These are phyloP conservation scores for Phalacrocorax carbo DNA, from an alignment of 2,113 vertebrate species.

Conservation along the genomic window DNA sequence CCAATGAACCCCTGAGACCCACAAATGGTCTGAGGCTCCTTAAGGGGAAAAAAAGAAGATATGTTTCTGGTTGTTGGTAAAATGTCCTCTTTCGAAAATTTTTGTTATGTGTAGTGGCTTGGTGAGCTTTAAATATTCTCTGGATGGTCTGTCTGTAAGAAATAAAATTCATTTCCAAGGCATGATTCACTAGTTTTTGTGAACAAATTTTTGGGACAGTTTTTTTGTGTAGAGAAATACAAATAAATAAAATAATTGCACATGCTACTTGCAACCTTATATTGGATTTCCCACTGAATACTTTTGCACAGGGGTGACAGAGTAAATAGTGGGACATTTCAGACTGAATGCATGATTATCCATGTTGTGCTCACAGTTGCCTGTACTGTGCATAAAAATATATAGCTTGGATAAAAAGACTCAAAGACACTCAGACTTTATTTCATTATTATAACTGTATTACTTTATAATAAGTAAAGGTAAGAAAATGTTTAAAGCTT, in stretches of 20 bases:
- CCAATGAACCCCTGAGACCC: neutral
- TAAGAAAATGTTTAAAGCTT: neutral
- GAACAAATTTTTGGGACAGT: neutral
- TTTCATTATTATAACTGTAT: neutral
- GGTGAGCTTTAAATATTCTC: neutral
- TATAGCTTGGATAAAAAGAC: neutral
- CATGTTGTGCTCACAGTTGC: neutral
- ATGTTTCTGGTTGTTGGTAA: neutral
- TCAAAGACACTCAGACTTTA: neutral
- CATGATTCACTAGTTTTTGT: neutral
- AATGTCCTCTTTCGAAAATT: neutral
- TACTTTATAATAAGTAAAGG: neutral
- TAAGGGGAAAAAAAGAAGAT: neutral
- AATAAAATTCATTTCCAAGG: neutral
- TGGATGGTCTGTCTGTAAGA: neutral
- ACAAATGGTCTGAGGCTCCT: neutral
- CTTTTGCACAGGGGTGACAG: neutral
- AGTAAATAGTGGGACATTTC: neutral
- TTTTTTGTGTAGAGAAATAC: neutral
- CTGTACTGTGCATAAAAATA: neutral
- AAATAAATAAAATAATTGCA: neutral
- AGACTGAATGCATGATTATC: neutral
- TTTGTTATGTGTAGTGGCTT: neutral
- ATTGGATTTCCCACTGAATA: neutral
- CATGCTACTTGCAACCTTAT: neutral